Conservation (phyloP, 2,888 invertebrate genomes). For the Choreutis nemorana region DNA sequence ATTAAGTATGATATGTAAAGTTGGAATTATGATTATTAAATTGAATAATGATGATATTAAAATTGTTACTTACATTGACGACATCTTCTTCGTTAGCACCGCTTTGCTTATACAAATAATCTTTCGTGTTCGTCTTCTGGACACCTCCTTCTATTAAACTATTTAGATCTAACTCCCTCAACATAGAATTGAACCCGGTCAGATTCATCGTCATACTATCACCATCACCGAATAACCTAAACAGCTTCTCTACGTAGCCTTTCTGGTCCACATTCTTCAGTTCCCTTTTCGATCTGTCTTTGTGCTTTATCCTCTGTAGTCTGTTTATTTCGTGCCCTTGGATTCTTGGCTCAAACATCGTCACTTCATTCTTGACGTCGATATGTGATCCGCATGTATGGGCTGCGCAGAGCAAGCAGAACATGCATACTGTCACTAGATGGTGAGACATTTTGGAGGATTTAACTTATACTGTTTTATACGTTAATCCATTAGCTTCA, state of each 20-base stretch:
- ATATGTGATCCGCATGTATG: conserved; percentile 81
- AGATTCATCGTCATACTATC: conserved; percentile 69
- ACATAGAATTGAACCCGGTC: conserved; percentile 74
- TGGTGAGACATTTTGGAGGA: conserved; percentile 51
- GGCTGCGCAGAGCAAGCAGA: conserved; percentile 81
- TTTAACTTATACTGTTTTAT: too few relatives aligned
- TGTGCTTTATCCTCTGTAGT: conserved; percentile 22
- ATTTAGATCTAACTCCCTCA: conserved; percentile 66
- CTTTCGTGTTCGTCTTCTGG: conserved; percentile 25
- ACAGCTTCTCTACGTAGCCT: conserved; percentile 72
- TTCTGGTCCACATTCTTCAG: conserved; percentile 46
- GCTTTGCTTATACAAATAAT: conserved; percentile 26
- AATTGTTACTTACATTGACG: conserved; percentile 45
- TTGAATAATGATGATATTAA: too few relatives aligned
- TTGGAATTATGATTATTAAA: too few relatives aligned
- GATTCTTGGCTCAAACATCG: conserved; percentile 23
- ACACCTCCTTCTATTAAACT: conserved; percentile 53
- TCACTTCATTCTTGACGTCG: conserved; percentile 30
- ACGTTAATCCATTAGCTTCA: too few relatives aligned
- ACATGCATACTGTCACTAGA: conserved; percentile 82
- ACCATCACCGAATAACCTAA: conserved; percentile 72
- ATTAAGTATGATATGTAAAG: too few relatives aligned
- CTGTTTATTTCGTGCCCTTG: conserved; percentile 28
- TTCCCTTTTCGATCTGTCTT: conserved; percentile 27
- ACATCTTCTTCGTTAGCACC: conserved; percentile 30